These are phyloP conservation scores for Drosophila mercatorum DNA, from an alignment of 2,888 invertebrate genomes.

Conservation along the genomic window DNA sequence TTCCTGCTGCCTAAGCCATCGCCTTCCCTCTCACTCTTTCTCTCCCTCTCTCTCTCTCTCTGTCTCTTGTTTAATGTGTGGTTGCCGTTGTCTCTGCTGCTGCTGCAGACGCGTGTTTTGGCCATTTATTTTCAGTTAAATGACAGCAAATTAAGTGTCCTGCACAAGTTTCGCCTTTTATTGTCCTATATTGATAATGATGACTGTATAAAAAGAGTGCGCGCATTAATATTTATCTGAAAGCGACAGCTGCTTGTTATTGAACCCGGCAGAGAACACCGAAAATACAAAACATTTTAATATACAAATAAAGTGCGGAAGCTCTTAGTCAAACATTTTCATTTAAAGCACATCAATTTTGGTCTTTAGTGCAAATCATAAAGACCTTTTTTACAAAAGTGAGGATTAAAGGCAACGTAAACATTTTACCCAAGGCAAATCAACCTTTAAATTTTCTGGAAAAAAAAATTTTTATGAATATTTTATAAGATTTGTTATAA, in stretches of 20 bases:
- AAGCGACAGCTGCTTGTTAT: conserved; percentile 58
- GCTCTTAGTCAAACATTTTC: conserved; percentile 4
- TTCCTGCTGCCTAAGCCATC: neutral
- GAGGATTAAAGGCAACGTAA: neutral
- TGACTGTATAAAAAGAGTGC: conserved; percentile 48
- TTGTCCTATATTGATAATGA: conserved; percentile 70
- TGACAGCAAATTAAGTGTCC: conserved; percentile 71
- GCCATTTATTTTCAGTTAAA: conserved; percentile 72
- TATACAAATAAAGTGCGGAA: conserved; percentile 7
- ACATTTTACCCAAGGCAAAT: neutral
- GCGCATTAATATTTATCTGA: conserved; percentile 74
- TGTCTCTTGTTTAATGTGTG: conserved; percentile 10
- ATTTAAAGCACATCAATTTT: neutral
- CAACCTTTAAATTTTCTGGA: neutral
- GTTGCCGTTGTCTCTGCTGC: conserved; percentile 9
- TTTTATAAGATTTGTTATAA: neutral
- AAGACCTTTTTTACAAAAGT: neutral
- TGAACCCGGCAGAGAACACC: conserved; percentile 21
- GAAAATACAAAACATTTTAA: conserved; percentile 16
- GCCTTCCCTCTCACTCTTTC: neutral
- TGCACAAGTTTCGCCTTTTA: conserved; percentile 55
- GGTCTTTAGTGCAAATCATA: neutral
- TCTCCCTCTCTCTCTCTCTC: neutral
- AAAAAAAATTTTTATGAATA: neutral
- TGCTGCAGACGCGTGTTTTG: conserved; percentile 56